A percentile compares a stretch with the other conserved stretches of the same genome.
Evolutionary conservation across 2,797 vertebrate genomes (phyloP).

Genomic region (Champsocephalus esox): DNA sequence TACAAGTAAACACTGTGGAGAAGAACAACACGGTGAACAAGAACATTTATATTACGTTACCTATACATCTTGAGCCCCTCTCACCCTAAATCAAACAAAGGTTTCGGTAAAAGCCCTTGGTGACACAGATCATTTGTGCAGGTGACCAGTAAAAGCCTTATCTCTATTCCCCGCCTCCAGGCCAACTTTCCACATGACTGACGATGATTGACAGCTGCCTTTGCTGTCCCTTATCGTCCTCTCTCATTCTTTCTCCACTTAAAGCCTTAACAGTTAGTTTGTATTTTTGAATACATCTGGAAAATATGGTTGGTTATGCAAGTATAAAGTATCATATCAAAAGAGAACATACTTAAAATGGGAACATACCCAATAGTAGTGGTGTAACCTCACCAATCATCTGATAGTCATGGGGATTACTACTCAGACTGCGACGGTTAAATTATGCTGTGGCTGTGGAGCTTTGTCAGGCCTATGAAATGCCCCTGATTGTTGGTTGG

Average conservation of each 20-base stretch:
- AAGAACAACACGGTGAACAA: neutral
- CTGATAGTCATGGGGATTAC: neutral
- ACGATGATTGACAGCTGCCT: slow-evolving; percentile 48
- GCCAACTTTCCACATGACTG: slow-evolving; percentile 17
- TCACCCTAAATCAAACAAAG: slow-evolving; percentile 6
- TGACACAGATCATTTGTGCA: slow-evolving; percentile 3
- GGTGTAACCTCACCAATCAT: neutral
- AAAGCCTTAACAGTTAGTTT: neutral
- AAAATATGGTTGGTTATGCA: neutral
- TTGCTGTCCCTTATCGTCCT: neutral
- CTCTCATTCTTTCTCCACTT: neutral
- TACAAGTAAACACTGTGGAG: slow-evolving; percentile 5
- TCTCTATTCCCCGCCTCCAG: slow-evolving; percentile 5
- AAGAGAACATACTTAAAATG: neutral
- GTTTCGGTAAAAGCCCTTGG: neutral
- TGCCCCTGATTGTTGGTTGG: neutral
- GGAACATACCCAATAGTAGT: neutral
- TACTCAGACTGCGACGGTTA: neutral
- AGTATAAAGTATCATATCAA: neutral
- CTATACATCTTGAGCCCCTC: slow-evolving; percentile 1
- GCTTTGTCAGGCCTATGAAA: slow-evolving; percentile 2
- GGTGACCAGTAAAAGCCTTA: slow-evolving; percentile 6
- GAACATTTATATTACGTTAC: neutral
- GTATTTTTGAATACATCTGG: neutral
- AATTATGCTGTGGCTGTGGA: neutral